Percentiles rank a stretch among this genome's conserved stretches.
Evolutionary conservation across 2,797 vertebrate species (phyloP).

Genomic region (Esox masquinongy): DNA sequence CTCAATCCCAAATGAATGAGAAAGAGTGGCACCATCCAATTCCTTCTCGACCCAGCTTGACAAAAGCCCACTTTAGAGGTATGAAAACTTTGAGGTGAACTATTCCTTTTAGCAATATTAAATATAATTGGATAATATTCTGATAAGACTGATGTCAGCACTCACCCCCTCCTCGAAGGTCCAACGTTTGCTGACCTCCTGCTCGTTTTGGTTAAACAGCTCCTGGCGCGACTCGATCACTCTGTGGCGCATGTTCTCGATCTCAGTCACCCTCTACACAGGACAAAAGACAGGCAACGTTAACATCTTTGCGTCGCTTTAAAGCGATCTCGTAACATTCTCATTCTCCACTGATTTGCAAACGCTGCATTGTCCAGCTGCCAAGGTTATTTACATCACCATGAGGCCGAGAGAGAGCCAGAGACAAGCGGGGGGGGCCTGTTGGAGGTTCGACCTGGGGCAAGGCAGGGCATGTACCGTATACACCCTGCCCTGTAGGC

Average conservation of each 20-base stretch:
- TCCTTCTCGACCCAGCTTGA: not conserved
- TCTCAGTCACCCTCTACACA: slow-evolving; percentile 93
- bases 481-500: slow-evolving; percentile 71
- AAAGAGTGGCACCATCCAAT: slow-evolving; percentile 3
- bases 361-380: slow-evolving; percentile 73
- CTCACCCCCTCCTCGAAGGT: slow-evolving; percentile 97
- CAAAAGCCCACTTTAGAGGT: slow-evolving; percentile 1
- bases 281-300: slow-evolving; percentile 50
- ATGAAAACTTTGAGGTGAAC: slow-evolving; percentile 3
- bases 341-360: slow-evolving; percentile 70
- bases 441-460: not conserved
- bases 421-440: slow-evolving; percentile 62
- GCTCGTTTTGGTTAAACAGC: slow-evolving; percentile 97
- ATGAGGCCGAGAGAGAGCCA: slow-evolving; percentile 60
- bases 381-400: slow-evolving; percentile 78
- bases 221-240: slow-evolving; percentile 96
- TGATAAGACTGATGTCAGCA: not conserved
- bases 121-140: not conserved
- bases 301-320: not conserved
- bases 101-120: not conserved
- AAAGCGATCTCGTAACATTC: slow-evolving; percentile 19
- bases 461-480: slow-evolving; percentile 61
- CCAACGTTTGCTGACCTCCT: slow-evolving; percentile 99
- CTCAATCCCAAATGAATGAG: not conserved
- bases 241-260: slow-evolving; percentile 98